Evolutionary conservation across 2,113 vertebrate species (phyloP).

Genomic region (Polypterus senegalus): DNA sequence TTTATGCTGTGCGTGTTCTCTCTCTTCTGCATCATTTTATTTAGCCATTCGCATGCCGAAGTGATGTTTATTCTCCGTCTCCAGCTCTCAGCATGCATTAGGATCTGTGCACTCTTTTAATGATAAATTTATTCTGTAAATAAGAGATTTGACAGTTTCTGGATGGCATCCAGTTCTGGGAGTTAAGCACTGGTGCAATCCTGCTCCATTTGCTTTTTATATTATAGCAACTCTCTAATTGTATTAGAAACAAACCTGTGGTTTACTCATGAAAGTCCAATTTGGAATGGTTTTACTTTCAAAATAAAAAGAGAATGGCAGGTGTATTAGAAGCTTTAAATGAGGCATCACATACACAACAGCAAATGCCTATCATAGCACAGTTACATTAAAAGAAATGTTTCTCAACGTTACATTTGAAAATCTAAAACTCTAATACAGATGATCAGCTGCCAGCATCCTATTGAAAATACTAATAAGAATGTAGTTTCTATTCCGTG

Average conservation of each 20-base stretch:
- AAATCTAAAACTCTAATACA: too few relatives aligned
- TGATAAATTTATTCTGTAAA: conserved; percentile 2
- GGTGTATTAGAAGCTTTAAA: background rate
- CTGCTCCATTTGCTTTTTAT: conserved; percentile 9
- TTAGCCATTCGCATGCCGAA: background rate
- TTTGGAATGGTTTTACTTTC: conserved; percentile 6
- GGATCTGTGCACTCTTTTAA: background rate
- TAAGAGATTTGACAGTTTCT: conserved; percentile 13
- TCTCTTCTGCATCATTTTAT: background rate
- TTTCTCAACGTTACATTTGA: too few relatives aligned
- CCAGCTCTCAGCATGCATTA: background rate
- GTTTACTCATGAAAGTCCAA: conserved; percentile 14
- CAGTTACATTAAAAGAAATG: too few relatives aligned
- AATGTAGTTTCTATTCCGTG: too few relatives aligned
- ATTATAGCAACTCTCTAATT: conserved; percentile 7
- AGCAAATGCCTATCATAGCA: too few relatives aligned
- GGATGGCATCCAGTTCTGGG: conserved; percentile 9
- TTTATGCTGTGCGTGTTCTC: background rate
- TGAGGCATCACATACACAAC: too few relatives aligned
- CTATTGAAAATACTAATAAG: too few relatives aligned
- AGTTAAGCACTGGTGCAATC: conserved; percentile 8
- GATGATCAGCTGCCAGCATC: too few relatives aligned
- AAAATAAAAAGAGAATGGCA: conserved; percentile 9
- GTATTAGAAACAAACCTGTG: conserved; percentile 4
- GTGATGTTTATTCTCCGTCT: background rate